Evolutionary conservation across 2,888 invertebrate species (phyloP).

Genomic region (Amiota communis): DNA sequence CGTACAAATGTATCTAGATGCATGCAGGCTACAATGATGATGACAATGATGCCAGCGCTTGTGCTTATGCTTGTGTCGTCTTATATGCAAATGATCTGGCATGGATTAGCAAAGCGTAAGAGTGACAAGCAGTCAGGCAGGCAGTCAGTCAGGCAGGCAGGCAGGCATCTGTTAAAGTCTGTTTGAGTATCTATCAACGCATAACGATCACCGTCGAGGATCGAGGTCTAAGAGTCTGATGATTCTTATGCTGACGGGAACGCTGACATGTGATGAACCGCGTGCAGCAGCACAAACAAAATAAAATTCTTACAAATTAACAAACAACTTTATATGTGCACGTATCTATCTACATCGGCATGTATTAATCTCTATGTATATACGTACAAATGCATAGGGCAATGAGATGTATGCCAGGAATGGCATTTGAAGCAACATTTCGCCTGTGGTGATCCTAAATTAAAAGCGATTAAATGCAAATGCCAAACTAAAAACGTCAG

Average conservation of each 20-base stretch:
- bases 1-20: not conserved
- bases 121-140: not conserved
- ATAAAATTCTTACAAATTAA: slow-evolving; percentile 34
- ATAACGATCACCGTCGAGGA: slow-evolving; percentile 14
- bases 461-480: slow-evolving; percentile 38
- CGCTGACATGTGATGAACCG: slow-evolving; percentile 7
- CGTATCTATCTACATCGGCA: not conserved
- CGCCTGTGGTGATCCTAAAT: slow-evolving; percentile 24
- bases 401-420: too few relatives aligned
- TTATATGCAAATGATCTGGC: slow-evolving; percentile 18
- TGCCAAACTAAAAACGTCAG: slow-evolving; percentile 27
- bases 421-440: too few relatives aligned
- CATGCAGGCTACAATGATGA: not conserved
- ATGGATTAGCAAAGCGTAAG: not conserved
- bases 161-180: not conserved
- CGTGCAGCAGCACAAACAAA: not conserved
- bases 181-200: slow-evolving; percentile 27
- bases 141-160: slow-evolving; percentile 20
- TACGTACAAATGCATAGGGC: not conserved
- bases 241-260: not conserved
- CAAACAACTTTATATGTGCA: slow-evolving; percentile 28
- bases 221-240: not conserved
- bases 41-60: not conserved
- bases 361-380: not conserved
- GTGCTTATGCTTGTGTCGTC: not conserved